Base-by-base conservation (phyloP, 2,797 vertebrate genomes). In the Lerista edwardsae region DNA sequence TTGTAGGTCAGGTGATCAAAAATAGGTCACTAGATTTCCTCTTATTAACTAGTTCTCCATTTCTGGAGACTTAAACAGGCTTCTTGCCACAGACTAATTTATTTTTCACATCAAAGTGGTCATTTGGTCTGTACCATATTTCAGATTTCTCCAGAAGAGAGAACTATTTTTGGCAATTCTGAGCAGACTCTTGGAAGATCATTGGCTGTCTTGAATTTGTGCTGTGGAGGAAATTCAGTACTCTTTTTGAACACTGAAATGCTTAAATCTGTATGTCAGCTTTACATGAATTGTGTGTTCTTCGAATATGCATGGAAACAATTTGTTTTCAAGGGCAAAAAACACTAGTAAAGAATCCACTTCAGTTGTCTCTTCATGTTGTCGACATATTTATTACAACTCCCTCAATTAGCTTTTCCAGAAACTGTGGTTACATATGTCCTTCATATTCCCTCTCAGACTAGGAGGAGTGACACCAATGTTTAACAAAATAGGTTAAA, bases 11-110 rank as follows among this genome's bases (percentile, higher is more conserved):
- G 75, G 51, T 39, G 67, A 59, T 68, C 65, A 34, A 44, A 82
- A 78, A 25, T 69, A 62, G 23, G 55, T 41, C 15, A 71, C 17
- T 25, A 59, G 36, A 19, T 59, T 75, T 8, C 41, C 1, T 71
- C 23, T 71, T 72, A 41, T 19, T 65, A 75, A 75, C 64, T 14
- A 74, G 71, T 69, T 71, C 15, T 84, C 65, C n/a, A 19, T 71
- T 55, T 83, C 44, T 55, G 65, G 77, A 61, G 39, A 19, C 78
- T 84, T 36, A 77, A 78, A 78, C 34, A 14, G 62, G 12, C 61
- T 34, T 83, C 36, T 83, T 67, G 17, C 73, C 81, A 83, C 59
- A 55, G 19, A 76, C 21, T 76, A 27, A 9, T 75, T 79, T 83
- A 39, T 62, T 76, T 68, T 25, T 41, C 47, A 68, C 11, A 11